Evolutionary conservation across 2,797 vertebrate species (phyloP), one percentile per base, ranked within the genome.

Genomic region (Leptatherina wallacei): DNA sequence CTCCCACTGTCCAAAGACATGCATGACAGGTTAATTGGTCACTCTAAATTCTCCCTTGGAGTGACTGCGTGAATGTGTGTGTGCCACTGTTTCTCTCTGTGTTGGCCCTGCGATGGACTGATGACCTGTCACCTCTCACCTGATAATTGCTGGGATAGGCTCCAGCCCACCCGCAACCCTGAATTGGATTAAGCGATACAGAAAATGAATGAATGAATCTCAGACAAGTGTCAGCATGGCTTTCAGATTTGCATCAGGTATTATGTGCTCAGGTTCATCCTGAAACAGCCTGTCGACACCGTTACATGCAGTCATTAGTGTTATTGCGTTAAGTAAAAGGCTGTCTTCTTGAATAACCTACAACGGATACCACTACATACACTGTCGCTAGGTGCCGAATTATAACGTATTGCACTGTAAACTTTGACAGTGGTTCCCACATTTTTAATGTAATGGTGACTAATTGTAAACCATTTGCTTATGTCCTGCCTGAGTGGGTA

Each of bases 221-320:
- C 64, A 40, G 16, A 61, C 66, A 62, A 16, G 65, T 73, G 59
- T 73, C 73, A 65, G 42, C 30, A n/a, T 36, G 54, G 38, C 56
- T 51, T 29, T 9, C 36, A 12, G 59, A 74, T 27, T 81, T 67
- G 67, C 57, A 3, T 76, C 80, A 75, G 67, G 66, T 58, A 49
- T 67, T 22, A 18, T 20, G 0, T 12, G 5, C 56, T 78, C 67
- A 52, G 65, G 61, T 71, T 71, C 44, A 64, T 12, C 33, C 67
- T 16, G 32, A 47, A 58, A 73, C 61, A 51, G 42, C 24, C 27
- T 18, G 40, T 65, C 51, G 36, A 51, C 61, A 64, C 59, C 0
- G 35, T 66, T 70, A 49, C 52, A 57, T 71, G 60, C 70, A 73
- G 71, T 64, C 56, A 68, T 81, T 81, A 79, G 65, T 29, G 49